These are phyloP conservation scores for Chaetodon trifascialis DNA, from an alignment of 2,113 vertebrate species.

Conservation along the genomic window DNA sequence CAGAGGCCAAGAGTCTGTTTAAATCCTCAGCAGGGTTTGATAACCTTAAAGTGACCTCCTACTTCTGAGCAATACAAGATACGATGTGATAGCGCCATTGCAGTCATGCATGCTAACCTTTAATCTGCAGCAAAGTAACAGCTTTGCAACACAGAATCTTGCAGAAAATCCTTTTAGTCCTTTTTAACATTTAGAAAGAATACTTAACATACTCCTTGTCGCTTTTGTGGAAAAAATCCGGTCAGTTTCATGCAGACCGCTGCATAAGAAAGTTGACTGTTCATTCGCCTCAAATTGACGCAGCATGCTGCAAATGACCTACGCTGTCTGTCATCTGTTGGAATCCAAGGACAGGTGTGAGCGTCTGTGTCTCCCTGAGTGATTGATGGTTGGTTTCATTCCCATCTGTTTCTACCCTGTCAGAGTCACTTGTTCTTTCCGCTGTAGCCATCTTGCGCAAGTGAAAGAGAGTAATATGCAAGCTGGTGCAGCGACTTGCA, in stretches of 20 bases:
- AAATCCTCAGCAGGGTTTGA: conserved; percentile 39
- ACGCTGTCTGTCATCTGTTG: conserved; percentile 74
- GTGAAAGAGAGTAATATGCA: conserved; percentile 16
- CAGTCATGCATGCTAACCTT: neutral
- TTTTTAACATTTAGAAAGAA: neutral
- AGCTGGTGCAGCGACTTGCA: conserved; percentile 33
- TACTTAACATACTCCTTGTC: neutral
- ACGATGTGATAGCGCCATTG: neutral
- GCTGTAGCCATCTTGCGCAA: conserved; percentile 4
- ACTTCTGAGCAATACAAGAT: neutral
- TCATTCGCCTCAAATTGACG: conserved; percentile 40
- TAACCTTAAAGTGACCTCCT: conserved; percentile 43
- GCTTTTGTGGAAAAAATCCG: neutral
- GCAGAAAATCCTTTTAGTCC: neutral
- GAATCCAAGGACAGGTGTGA: conserved; percentile 76
- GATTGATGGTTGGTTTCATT: conserved; percentile 62
- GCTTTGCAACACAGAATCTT: too few species aligned
- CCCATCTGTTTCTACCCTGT: conserved; percentile 68
- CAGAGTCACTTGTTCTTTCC: conserved; percentile 57
- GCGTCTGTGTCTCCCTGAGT: conserved; percentile 31
- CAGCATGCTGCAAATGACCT: conserved; percentile 59
- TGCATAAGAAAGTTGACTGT: conserved; percentile 18
- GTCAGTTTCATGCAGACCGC: conserved; percentile 17
- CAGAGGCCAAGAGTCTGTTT: conserved; percentile 49
- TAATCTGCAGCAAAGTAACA: neutral